Evolutionary conservation across 2,888 invertebrate species (phyloP), one percentile per base, ranked within the genome.

Genomic region (Stegana nigrithorax): DNA sequence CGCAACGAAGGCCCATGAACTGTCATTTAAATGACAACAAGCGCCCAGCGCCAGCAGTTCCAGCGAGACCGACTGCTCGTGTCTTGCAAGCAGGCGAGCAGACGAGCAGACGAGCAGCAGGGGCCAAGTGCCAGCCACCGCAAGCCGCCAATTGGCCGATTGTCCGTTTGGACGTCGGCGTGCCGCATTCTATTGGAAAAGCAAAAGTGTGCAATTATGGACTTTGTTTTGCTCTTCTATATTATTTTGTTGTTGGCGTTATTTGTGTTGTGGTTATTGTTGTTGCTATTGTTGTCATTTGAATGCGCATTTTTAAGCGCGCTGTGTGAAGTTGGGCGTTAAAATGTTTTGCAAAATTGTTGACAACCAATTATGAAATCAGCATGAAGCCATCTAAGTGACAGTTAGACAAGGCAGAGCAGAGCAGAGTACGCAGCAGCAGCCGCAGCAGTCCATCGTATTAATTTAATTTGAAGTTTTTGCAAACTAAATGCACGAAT

Each of bases 381-480:
- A 55, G 53, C 36, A 32, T 32, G 32, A 21, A 17, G 50, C 50
- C 26, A 50, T 32, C 26, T 53, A 32, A 53, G 53, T 53, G n/a
- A n/a, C n/a, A n/a, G n/a, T n/a, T n/a, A n/a, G n/a, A n/a, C n/a
- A n/a, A n/a, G n/a, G n/a, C n/a, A n/a, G n/a, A n/a, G n/a, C n/a
- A n/a, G n/a, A n/a, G n/a, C n/a, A n/a, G n/a, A 21, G 53, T 36
- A n/a, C n/a, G 14, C 23, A 36, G n/a, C 53, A 51, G 27, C n/a
- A n/a, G n/a, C n/a, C n/a, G n/a, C n/a, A n/a, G n/a, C n/a, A n/a
- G n/a, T n/a, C n/a, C n/a, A n/a, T n/a, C n/a, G n/a, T 27, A 27
- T 55, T 14, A 47, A 55, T 55, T 55, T 12, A 21, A 32, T 55
- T 55, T 55, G 29, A 36, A 55, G n/a, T 55, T n/a, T n/a, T n/a